Evolutionary conservation across 2,888 invertebrate genomes (phyloP).

Genomic region (Nomada hirtipes): DNA sequence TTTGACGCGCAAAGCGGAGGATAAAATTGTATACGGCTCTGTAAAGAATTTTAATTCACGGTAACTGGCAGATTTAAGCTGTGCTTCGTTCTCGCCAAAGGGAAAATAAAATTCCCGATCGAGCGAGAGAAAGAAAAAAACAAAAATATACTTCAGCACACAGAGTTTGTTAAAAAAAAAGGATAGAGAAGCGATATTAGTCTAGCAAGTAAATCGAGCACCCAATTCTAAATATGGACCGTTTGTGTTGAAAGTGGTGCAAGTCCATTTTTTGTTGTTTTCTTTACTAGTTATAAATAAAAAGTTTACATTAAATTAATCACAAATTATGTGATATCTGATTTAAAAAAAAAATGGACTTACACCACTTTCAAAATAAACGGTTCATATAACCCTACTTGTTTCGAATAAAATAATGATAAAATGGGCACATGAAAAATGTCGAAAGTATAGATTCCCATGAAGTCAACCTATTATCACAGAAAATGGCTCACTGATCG

Average conservation of each 20-base stretch:
- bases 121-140: not conserved
- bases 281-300: too few relatives aligned
- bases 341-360: too few relatives aligned
- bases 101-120: not conserved
- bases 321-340: too few relatives aligned
- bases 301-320: too few relatives aligned
- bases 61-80: constrained; percentile 18
- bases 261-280: too few relatives aligned
- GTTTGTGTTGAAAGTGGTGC: too few relatives aligned
- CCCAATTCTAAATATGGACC: not conserved
- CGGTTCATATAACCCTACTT: not conserved
- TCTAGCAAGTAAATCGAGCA: not conserved
- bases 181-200: too few relatives aligned
- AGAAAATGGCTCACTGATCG: constrained; percentile 43
- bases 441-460: not conserved
- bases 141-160: not conserved
- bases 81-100: not conserved
- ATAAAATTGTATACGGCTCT: constrained; percentile 27
- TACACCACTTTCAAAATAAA: too few relatives aligned
- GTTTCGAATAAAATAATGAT: not conserved
- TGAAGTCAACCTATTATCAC: not conserved
- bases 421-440: too few relatives aligned
- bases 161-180: not conserved
- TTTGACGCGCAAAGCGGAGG: constrained; percentile 13
- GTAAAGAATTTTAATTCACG: constrained; percentile 46